These are phyloP conservation scores for Microcebus tavaratra DNA, from an alignment of 2,113 vertebrate genomes.

Conservation along the genomic window DNA sequence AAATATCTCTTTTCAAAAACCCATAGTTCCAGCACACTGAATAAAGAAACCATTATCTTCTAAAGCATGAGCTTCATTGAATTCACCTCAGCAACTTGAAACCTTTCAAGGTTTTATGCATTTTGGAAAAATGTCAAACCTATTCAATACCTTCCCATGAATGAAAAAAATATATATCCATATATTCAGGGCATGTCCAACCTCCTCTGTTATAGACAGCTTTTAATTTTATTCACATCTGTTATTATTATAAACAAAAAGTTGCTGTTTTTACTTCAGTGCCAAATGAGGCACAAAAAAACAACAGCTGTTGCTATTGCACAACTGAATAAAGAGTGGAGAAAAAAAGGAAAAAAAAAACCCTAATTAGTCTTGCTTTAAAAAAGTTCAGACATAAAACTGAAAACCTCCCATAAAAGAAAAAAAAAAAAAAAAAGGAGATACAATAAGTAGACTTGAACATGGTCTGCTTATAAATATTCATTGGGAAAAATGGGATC, in stretches of 20 bases:
- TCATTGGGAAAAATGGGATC: slow-evolving; percentile 85
- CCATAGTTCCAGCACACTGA: background rate
- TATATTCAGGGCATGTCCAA: slow-evolving; percentile 73
- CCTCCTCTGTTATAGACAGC: slow-evolving; percentile 78
- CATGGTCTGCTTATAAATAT: slow-evolving; percentile 85
- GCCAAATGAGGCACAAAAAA: slow-evolving; percentile 86
- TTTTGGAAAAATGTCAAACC: slow-evolving; percentile 81
- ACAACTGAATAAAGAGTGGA: slow-evolving; percentile 81
- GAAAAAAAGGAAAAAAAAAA: background rate
- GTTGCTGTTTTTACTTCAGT: slow-evolving; percentile 82
- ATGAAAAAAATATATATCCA: slow-evolving; percentile 66
- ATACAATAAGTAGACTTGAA: slow-evolving; percentile 79
- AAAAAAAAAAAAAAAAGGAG: slow-evolving; percentile 65
- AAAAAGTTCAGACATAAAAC: slow-evolving; percentile 85
- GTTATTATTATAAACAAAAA: slow-evolving; percentile 87
- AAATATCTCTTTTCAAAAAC: slow-evolving; percentile 58
- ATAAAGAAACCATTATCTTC: slow-evolving; percentile 68
- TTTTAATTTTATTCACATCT: slow-evolving; percentile 88
- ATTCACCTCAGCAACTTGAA: slow-evolving; percentile 72
- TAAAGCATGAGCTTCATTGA: background rate
- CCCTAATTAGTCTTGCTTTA: slow-evolving; percentile 85
- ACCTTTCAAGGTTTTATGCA: slow-evolving; percentile 67
- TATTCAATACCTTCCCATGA: slow-evolving; percentile 74
- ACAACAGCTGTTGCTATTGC: slow-evolving; percentile 87
- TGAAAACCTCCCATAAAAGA: slow-evolving; percentile 82